Evolutionary conservation across 2,113 vertebrate species (phyloP).

Genomic region (Crotophaga sulcirostris): DNA sequence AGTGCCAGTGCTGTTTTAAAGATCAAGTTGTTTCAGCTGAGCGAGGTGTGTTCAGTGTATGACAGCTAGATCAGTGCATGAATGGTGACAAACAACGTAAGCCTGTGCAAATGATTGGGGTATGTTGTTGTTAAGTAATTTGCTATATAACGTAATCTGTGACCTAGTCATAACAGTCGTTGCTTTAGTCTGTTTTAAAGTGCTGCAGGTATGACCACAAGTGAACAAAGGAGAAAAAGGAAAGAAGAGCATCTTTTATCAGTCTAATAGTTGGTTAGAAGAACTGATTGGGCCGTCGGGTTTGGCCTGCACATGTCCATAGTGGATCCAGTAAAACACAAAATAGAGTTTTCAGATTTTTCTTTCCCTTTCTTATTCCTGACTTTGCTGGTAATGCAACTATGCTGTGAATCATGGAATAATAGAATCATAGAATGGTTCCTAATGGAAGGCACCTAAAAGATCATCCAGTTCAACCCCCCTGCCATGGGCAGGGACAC

Average conservation of each 20-base stretch:
- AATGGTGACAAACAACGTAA: neutral
- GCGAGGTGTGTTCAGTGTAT: neutral
- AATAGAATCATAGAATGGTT: no score
- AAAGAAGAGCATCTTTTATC: neutral
- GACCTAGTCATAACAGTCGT: neutral
- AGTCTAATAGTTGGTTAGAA: neutral
- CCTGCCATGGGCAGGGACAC: no score
- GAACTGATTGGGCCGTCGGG: neutral
- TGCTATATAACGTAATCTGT: neutral
- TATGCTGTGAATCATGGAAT: neutral
- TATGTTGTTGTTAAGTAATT: neutral
- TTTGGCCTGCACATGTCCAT: neutral
- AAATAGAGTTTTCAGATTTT: neutral
- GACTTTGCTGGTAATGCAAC: neutral
- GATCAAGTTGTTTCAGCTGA: neutral
- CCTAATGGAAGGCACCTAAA: no score
- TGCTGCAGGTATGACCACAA: neutral
- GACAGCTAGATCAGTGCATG: neutral
- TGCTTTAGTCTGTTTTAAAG: neutral
- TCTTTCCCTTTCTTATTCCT: neutral
- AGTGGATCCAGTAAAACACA: neutral
- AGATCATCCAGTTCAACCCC: no score
- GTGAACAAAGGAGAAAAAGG: neutral
- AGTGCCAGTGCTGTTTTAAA: neutral
- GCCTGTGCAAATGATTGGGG: neutral